Base-by-base conservation (phyloP, 2,888 invertebrate species). In the Leucoma salicis region DNA sequence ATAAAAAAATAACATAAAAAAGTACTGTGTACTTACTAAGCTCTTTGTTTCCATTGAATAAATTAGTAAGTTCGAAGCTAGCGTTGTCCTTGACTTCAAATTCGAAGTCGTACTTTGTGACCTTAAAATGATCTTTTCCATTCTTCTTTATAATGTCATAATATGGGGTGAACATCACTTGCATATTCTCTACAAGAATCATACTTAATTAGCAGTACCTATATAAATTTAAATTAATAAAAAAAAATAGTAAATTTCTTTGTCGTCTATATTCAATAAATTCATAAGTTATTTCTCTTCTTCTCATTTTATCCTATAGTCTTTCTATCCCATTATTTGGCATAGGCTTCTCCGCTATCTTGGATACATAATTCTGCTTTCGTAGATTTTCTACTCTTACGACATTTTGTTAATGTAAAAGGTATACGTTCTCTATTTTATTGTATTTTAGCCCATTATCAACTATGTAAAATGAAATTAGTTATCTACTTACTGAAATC, bases 1-100 rank as follows among this genome's bases (percentile, higher is more conserved):
- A 25, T 25, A 3, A 7, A 25, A n/a, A 10, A n/a, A 10, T 7
- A 25, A 27, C n/a, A 27, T 27, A 10, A 27, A 27, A 4, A 4
- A 1, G n/a, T 10, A 11, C 27, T 13, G 4, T 33, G 27, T 42
- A 62, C 68, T 61, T 31, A 68, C 66, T 65, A 8, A 69, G 41
- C 38, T 68, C 31, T 34, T 42, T 49, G 15, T 59, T 61, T 27
- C 74, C 74, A 32, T 72, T 71, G 36, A 74, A 74, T n/a, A 74
- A 46, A 37, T 72, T 72, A 1, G 63, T 57, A n/a, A 74, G 29
- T 3, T 49, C 33, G 24, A 57, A 73, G 15, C 70, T 62, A 4
- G 65, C 70, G 18, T 53, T 35, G 8, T 70, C 74, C 11, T 50
- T 62, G 0, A 70, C 63, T 0, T 74, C 70, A 13, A 65, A 74